Base-by-base conservation (phyloP, 2,888 invertebrate genomes). In the Ophioninae sp. region DNA sequence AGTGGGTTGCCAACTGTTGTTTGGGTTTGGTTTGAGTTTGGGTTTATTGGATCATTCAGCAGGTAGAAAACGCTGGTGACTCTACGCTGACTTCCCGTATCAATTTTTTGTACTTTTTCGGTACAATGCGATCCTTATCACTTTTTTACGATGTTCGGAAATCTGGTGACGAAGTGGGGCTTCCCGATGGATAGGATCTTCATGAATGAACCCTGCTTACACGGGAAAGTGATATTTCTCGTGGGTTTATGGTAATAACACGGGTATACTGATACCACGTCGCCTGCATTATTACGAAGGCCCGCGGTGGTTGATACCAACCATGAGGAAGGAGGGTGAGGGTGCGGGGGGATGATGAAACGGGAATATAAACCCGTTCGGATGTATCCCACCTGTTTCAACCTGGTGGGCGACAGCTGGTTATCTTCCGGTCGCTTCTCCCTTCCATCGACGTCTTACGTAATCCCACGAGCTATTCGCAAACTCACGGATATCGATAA, bases 361-460 rank as follows among this genome's bases (percentile, higher is more conserved):
- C 59, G 20, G 64, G 50, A 64, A 23, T 62, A 70, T 39, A 57
- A 78, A 30, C 76, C 39, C 72, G n/a, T 20, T 39, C 56, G 61
- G 30, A 50, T 61, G n/a, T 77, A 78, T 78, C 64, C 56, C 23
- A 57, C 78, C 73, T 78, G 78, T 82, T 82, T 68, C 72, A 76
- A 68, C 56, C 73, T 44, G 44, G 44, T 44, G 20, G 30, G 73
- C 37, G 73, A 78, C 68, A 82, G 62, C 69, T 56, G 56, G 61
- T 69, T 62, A 78, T 64, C 69, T 64, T 30, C 20, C n/a, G n/a
- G 68, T 20, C 41, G 56, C 56, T 69, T 61, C 75, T 13, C 37
- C 44, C 30, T 30, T 57, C 59, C 59, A 44, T 5, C 13, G 10
- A 10, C 44, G 10, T 44, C 44, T 44, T 44, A 44, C 44, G 44